Base-by-base conservation (phyloP, 2,888 invertebrate species). In the Nomada ferruginata region DNA sequence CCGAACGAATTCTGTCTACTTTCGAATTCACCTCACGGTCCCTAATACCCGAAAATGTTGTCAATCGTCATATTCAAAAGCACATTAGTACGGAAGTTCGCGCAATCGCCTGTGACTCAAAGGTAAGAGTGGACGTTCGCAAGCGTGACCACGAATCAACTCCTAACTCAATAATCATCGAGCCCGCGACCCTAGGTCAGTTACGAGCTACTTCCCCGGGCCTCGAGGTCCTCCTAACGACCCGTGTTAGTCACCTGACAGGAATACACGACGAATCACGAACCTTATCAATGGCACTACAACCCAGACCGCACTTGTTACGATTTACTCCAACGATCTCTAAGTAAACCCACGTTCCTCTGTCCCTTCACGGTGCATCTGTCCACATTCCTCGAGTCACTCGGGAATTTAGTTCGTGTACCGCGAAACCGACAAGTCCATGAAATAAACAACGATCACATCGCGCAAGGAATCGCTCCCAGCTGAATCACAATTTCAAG, bases 121-220 rank as follows among this genome's bases (percentile, higher is more conserved):
- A 29, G 57, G 60, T 36, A 74, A 63, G 36, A 68, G 63, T 18
- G 64, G 47, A 20, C 53, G n/a, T 55, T 36, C 68, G 26, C 36
- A 7, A 47, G 63, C 53, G 53, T 47, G 61, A 42, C 76, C 47
- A 47, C 70, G 79, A 74, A 79, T 83, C 76, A 74, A 78, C 59
- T 42, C 71, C 57, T 57, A 47, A 29, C 76, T 83, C 63, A 63
- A 79, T 79, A 82, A 83, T 79, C 79, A 69, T 79, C 77, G 57
- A 76, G 65, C 53, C 57, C 44, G 47, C 53, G 83, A 82, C 59
- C 83, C 79, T 78, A 77, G 87, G 84, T 87, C 87, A 87, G 84
- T 84, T 66, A 82, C 69, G 23, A 71, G 50, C 65, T 59, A 66
- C 26, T 36, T 18, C 61, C 7, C 7, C 47, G 20, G 36, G 20